Evolutionary conservation across 2,113 vertebrate genomes (phyloP).

Genomic region (Sphaerodactylus townsendi): DNA sequence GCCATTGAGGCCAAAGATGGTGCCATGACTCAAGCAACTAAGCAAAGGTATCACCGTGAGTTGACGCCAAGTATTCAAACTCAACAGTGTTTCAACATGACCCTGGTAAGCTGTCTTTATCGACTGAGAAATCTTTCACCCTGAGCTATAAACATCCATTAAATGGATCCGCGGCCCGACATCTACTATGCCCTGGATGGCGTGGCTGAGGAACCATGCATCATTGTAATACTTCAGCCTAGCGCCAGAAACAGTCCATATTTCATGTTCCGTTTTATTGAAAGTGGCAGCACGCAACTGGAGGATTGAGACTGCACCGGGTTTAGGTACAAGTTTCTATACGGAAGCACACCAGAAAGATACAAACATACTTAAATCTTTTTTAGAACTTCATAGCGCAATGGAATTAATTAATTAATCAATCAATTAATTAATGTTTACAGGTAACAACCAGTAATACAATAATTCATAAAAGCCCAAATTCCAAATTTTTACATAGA

Average conservation of each 20-base stretch:
- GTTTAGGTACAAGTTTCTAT: neutral
- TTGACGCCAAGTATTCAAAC: neutral
- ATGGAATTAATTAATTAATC: too few relatives aligned
- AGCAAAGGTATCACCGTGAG: neutral
- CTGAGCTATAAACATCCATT: neutral
- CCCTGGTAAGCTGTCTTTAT: neutral
- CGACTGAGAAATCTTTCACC: neutral
- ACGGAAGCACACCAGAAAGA: neutral
- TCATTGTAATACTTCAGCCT: neutral
- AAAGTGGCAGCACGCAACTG: neutral
- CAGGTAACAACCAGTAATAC: too few relatives aligned
- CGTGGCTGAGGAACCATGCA: neutral
- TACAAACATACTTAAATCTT: neutral
- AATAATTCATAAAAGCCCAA: too few relatives aligned
- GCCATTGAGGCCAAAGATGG: neutral
- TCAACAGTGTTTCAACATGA: neutral
- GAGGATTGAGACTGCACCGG: neutral
- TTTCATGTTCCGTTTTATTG: neutral
- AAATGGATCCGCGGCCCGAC: neutral
- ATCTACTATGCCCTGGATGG: fast-evolving
- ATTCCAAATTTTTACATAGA: too few relatives aligned
- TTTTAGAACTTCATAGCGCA: neutral
- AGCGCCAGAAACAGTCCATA: neutral
- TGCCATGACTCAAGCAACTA: neutral
- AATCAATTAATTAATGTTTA: too few relatives aligned